Evolutionary conservation across 2,888 invertebrate genomes (phyloP), one percentile per base, ranked within the genome.

Genomic region (Yponomeuta evonymella): DNA sequence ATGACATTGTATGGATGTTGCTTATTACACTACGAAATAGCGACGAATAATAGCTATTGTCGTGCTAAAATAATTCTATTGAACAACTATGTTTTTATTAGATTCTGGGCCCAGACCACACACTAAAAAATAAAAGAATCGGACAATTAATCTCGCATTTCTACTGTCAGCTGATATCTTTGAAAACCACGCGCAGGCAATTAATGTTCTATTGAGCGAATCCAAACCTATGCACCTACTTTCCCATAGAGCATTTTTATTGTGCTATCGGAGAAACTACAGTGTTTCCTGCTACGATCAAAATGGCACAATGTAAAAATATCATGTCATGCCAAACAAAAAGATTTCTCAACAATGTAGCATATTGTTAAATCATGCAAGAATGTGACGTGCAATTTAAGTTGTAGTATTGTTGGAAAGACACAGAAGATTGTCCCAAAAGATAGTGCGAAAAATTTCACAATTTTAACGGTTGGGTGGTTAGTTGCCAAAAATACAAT

Each of bases 331-430:
- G 65, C 30, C 29, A 65, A 65, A 30, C 29, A 23, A 65, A 65
- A 65, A 29, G 33, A 33, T 65, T 65, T 29, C 65, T 23, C 23
- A 65, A 65, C 30, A 29, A 64, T 29, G 64, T 64, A 64, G 10
- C 64, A 11, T 64, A 30, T 29, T 23, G 23, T 30, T 33, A 15
- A 67, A 23, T 48, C 67, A 67, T 48, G 67, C 48, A 67, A 67
- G 67, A 67, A 48, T 67, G 30, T 30, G 65, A 29, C 12, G 33
- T 11, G 65, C 65, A 65, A 65, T 65, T 29, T 30, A 33, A 29
- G n/a, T 8, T 11, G 15, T 29, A 64, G 64, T 2, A 64, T 64
- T 9, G 10, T 64, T 8, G 29, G 30, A 30, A 12, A 23, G n/a
- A 29, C 5, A 64, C 30, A 29, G 30, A 29, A 29, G 64, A 64